These are phyloP conservation scores for Heliconius hortense DNA, from an alignment of 2,888 invertebrate species.

Conservation along the genomic window DNA sequence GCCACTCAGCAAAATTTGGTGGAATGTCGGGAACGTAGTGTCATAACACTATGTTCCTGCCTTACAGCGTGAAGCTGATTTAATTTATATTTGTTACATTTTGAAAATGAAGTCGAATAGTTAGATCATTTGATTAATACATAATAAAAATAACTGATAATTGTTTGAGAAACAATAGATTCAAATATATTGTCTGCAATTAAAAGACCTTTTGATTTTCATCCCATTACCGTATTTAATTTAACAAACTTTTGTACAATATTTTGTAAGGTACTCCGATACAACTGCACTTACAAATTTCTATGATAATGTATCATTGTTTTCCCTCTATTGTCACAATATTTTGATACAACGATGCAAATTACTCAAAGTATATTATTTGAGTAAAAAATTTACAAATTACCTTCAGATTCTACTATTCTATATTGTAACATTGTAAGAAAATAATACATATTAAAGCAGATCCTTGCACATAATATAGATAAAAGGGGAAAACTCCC, in stretches of 20 bases:
- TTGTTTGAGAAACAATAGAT: conserved; percentile 5
- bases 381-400: too few species aligned
- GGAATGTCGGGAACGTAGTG: too few species aligned
- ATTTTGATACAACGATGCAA: not conserved
- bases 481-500: too few species aligned
- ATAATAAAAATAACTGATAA: not conserved
- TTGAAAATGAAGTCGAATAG: not conserved
- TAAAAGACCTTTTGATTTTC: not conserved
- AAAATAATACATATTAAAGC: too few species aligned
- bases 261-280: not conserved
- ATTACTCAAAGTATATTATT: not conserved
- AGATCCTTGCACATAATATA: too few species aligned
- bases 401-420: too few species aligned
- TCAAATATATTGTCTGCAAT: not conserved
- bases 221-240: not conserved
- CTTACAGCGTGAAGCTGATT: too few species aligned
- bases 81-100: too few species aligned
- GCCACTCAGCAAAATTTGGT: too few species aligned
- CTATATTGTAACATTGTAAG: too few species aligned
- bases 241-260: not conserved
- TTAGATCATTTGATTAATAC: not conserved
- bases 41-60: too few species aligned
- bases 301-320: not conserved
- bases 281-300: not conserved
- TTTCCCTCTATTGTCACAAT: not conserved